Base-by-base conservation (phyloP, 2,797 vertebrate genomes). In the Galagoides demidoff region DNA sequence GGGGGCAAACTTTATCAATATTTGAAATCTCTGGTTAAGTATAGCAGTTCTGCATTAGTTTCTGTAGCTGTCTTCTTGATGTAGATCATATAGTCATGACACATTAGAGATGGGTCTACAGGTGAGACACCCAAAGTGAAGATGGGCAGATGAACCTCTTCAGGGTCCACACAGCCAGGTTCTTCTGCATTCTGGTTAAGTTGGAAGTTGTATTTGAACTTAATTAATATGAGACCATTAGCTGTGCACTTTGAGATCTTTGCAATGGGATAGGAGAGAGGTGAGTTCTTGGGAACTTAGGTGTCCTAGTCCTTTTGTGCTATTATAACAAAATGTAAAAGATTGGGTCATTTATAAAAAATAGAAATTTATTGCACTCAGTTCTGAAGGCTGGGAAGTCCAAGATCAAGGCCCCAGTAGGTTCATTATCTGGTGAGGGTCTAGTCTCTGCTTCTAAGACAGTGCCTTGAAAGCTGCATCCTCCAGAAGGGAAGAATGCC, bases 11-110 rank as follows among this genome's bases (percentile, higher is more conserved):
- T 88, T 88, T 94, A 86, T 92, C 94, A 83, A 83, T 92, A 95
- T 86, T 95, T 89, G 83, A 95, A 94, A 34, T 63, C 83, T 96
- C 94, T 95, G 25, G 52, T 89, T 96, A 95, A 95, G 74, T 31
- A 61, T 52, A 74, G 63, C 90, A 34, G 22, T 19, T 85, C 68
- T 85, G 34, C 43, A 23, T 63, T 77, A 23, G 23, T 74, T 93
- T 90, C 68, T 89, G 66, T 59, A 45, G 61, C 45, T 34, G 37
- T 16, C 37, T 57, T 63, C 82, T 57, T 86, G 23, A 37, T 13
- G 20, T 1, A 31, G 25, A 43, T 49, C 59, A 45, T 16, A 23
- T 22, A 63, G 27, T 13, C 49, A 25, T 1, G 25, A 17, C 11
- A 49, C 5, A 0, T 52, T 71, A 12, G 39, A 82, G 13, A 34